Conservation (phyloP, 2,888 invertebrate genomes). For the Andrena minutula region DNA sequence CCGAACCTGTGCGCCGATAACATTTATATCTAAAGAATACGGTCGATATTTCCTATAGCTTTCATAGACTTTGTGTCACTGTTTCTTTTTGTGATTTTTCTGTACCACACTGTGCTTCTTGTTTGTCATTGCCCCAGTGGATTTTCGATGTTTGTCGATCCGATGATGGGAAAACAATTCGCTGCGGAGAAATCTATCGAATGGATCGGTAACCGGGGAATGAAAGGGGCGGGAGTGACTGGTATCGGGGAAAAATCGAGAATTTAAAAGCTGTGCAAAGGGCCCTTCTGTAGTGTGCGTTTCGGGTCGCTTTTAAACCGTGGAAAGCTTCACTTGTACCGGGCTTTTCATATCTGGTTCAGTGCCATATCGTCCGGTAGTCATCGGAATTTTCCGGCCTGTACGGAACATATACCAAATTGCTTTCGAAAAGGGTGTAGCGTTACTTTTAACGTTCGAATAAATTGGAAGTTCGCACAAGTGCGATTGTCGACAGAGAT, state of each 20-base stretch:
- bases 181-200: not conserved
- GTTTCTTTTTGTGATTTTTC: not conserved
- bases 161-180: constrained; percentile 3
- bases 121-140: not conserved
- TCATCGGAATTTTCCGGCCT: constrained; percentile 16
- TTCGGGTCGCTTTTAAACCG: constrained; percentile 26
- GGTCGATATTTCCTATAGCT: no score
- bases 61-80: no score
- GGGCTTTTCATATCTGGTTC: constrained; percentile 38
- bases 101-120: not conserved
- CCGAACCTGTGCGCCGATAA: no score
- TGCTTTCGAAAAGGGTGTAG: not conserved
- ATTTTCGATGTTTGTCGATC: not conserved
- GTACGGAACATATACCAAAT: constrained; percentile 4
- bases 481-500: not conserved
- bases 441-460: not conserved
- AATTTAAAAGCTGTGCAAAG: constrained; percentile 31
- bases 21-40: no score
- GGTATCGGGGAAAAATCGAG: constrained; percentile 35
- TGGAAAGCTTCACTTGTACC: constrained; percentile 37
- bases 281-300: constrained; percentile 1
- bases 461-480: not conserved
- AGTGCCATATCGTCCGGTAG: constrained; percentile 11
- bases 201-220: not conserved
- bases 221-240: constrained; percentile 4